Percentiles rank a stretch among this genome's conserved stretches.
These are phyloP conservation scores for Arvicanthis niloticus DNA, from an alignment of 2,113 vertebrate species.

Conservation along the genomic window DNA sequence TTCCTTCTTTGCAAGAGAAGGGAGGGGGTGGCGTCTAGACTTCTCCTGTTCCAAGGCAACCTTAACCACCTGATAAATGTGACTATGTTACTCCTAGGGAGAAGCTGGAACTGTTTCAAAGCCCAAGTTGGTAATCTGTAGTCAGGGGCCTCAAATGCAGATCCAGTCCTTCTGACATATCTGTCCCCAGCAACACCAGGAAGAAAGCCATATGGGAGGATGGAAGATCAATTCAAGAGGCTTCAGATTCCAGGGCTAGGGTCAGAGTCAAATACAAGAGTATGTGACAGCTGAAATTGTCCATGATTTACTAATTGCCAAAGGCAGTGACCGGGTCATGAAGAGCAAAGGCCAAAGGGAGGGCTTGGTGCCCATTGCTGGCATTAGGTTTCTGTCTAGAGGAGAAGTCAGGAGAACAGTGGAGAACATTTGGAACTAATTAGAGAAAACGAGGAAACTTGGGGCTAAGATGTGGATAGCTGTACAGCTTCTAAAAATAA, in stretches of 20 bases:
- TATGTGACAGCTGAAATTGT: slow-evolving; percentile 82
- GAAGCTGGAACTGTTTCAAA: slow-evolving; percentile 54
- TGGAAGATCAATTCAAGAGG: slow-evolving; percentile 69
- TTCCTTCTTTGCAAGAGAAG: slow-evolving; percentile 51
- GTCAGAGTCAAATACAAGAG: slow-evolving; percentile 83
- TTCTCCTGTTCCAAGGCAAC: slow-evolving; percentile 26
- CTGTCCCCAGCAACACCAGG: background rate
- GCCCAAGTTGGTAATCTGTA: background rate
- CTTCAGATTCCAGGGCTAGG: slow-evolving; percentile 65
- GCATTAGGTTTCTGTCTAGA: slow-evolving; percentile 80
- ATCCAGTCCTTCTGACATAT: slow-evolving; percentile 20
- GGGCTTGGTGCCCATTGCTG: slow-evolving; percentile 65
- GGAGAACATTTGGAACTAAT: slow-evolving; percentile 84
- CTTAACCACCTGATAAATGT: slow-evolving; percentile 44
- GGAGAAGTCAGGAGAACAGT: slow-evolving; percentile 67
- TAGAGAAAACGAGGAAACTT: slow-evolving; percentile 68
- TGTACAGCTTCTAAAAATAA: slow-evolving; percentile 68
- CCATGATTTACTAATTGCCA: slow-evolving; percentile 82
- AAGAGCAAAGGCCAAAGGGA: slow-evolving; percentile 81
- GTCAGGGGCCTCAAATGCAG: background rate
- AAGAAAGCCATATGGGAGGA: slow-evolving; percentile 63
- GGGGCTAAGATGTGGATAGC: slow-evolving; percentile 47
- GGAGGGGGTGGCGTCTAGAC: slow-evolving; percentile 42
- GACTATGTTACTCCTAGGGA: slow-evolving; percentile 35
- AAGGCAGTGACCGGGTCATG: slow-evolving; percentile 73